Conservation (phyloP, 2,113 vertebrate species). For the Andinoacara biseriatus region DNA sequence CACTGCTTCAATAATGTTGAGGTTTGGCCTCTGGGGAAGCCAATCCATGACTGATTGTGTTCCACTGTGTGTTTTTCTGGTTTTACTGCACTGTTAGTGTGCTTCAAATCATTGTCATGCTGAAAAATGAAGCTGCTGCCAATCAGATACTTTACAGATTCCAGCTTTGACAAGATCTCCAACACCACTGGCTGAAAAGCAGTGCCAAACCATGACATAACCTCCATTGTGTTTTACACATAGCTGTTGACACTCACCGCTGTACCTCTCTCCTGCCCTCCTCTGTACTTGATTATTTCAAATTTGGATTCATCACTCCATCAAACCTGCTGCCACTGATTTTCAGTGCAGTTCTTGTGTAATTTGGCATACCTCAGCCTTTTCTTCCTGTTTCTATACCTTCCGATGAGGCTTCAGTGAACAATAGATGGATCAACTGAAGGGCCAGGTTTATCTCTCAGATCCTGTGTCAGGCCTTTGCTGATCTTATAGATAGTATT, state of each 20-base stretch:
- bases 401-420: too few species aligned
- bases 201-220: fast-evolving
- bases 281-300: not conserved
- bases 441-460: not conserved
- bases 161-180: not conserved
- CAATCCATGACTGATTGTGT: not conserved
- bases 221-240: not conserved
- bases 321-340: too few species aligned
- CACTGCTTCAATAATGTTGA: not conserved
- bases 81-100: not conserved
- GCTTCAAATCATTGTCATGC: not conserved
- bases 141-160: not conserved
- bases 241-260: not conserved
- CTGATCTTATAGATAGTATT: too few species aligned
- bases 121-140: not conserved
- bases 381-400: too few species aligned
- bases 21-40: not conserved
- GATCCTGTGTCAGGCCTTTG: too few species aligned
- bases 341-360: too few species aligned
- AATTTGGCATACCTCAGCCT: too few species aligned
- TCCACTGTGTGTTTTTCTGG: not conserved
- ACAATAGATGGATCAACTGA: not conserved
- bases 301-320: not conserved
- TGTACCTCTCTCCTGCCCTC: not conserved
- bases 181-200: not conserved